Percentiles rank a stretch among this genome's conserved stretches.
phyloP scores from a whole-genome alignment of 2,888 invertebrate genomes.

The Galeopsomyia nigrocyanea region DNA sequence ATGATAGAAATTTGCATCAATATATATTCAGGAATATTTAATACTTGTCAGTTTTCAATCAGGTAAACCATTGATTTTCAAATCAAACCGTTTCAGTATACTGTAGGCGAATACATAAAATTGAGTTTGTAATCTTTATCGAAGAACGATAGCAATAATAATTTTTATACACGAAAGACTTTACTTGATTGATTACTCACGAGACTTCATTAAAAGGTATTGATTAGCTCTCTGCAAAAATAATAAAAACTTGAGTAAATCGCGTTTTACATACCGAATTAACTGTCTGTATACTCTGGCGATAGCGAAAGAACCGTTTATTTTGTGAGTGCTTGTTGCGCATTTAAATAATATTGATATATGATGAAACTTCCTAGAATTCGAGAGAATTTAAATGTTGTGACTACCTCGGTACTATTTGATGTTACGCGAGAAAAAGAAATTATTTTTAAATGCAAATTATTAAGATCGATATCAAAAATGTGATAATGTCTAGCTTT shows the following conservation, averaged over 20 bases:
- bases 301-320: slow-evolving; percentile 31
- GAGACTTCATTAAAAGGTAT: slow-evolving; percentile 16
- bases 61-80: neutral
- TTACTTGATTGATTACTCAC: slow-evolving; percentile 20
- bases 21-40: slow-evolving; percentile 5
- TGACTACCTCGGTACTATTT: slow-evolving; percentile 35
- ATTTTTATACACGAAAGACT: neutral
- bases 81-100: neutral
- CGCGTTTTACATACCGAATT: slow-evolving; percentile 21
- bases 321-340: slow-evolving; percentile 35
- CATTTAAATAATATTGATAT: slow-evolving; percentile 38
- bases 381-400: slow-evolving; percentile 24
- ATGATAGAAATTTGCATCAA: slow-evolving; percentile 19
- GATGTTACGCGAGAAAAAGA: slow-evolving; percentile 29
- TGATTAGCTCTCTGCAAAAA: slow-evolving; percentile 34
- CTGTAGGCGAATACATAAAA: neutral
- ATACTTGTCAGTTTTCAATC: slow-evolving; percentile 18
- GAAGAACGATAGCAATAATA: neutral
- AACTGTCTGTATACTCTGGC: slow-evolving; percentile 22
- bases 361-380: slow-evolving; percentile 29
- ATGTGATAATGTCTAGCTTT: slow-evolving; percentile 44
- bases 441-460: slow-evolving; percentile 35
- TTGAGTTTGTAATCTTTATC: neutral
- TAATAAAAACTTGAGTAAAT: slow-evolving; percentile 24
- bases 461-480: slow-evolving; percentile 29